Conservation (phyloP, 2,888 invertebrate species). For the Thysanoteuthis rhombus region DNA sequence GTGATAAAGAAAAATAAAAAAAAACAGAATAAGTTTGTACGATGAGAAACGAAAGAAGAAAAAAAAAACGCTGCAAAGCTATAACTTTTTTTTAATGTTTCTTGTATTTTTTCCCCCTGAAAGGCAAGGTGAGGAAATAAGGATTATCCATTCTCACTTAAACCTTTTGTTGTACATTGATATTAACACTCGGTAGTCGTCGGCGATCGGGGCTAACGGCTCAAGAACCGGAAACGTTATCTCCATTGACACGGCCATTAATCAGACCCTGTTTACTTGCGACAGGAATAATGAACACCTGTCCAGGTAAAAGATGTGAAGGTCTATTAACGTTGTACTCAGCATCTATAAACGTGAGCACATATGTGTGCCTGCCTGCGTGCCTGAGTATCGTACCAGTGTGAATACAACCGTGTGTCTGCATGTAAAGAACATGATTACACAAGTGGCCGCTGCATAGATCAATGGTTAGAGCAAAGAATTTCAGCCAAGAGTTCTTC, state of each 20-base stretch:
- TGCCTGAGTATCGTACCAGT: not conserved
- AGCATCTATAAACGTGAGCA: not conserved
- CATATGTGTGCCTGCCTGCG: not conserved
- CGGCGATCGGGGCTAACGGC: not conserved
- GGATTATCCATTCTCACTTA: not conserved
- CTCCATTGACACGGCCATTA: slow-evolving; percentile 12
- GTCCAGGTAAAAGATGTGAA: not conserved
- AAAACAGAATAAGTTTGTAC: no score
- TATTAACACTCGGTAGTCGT: not conserved
- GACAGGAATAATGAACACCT: not conserved
- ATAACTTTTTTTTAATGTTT: no score
- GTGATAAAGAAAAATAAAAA: no score
- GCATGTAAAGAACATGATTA: not conserved
- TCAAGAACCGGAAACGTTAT: not conserved
- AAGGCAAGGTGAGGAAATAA: not conserved
- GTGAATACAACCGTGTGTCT: not conserved
- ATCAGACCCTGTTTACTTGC: not conserved
- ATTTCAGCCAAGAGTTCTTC: not conserved
- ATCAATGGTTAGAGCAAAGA: not conserved
- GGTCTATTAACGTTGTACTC: not conserved
- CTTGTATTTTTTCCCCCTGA: not conserved
- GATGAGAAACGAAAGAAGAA: no score
- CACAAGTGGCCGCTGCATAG: not conserved
- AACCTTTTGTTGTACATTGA: not conserved
- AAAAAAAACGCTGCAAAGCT: no score